Base-by-base conservation (phyloP, 2,888 invertebrate species). In the Villa cingulata region DNA sequence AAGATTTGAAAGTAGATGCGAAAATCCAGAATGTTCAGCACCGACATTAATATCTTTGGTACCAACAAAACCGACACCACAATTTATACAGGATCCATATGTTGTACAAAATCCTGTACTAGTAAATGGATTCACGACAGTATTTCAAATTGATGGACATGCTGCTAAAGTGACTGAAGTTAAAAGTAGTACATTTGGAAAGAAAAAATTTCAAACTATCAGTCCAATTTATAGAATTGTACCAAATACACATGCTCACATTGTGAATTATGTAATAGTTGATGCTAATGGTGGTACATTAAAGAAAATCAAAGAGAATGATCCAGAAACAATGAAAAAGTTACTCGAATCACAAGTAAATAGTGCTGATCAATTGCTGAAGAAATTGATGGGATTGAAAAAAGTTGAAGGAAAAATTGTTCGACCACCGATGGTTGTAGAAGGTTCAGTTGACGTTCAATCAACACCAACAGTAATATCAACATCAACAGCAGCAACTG, bases 161-260 rank as follows among this genome's bases (percentile, higher is more conserved):
- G 55, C 58, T 42, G 62, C 60, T 1, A 59, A 57, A 46, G 18
- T 29, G 2, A 16, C 6, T 20, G 38, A 44, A 37, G 10, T 38
- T n/a, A 29, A 15, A 4, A 10, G 6, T 12, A 12, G 12, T 12
- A 12, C 17, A n/a, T 16, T 16, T 20, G 44, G 43, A 38, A 38
- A 29, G 23, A 12, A 9, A 10, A 27, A 19, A 20, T 42, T 27
- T 18, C 16, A 34, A 16, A 46, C 40, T 2, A 46, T 49, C 0
- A 58, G 59, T 42, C 53, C 61, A 1, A 60, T 66, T 1, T 66
- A 61, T 48, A 61, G 65, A 9, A 62, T 66, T 17, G 62, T 65
- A n/a, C 67, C 65, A 1, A 67, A 64, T 44, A 64, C 67, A 2
- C 66, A 67, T 52, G 65, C 64, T 0, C 66, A 66, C 20, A 59